Evolutionary conservation across 2,113 vertebrate species (phyloP).

Genomic region (Bungarus multicinctus): DNA sequence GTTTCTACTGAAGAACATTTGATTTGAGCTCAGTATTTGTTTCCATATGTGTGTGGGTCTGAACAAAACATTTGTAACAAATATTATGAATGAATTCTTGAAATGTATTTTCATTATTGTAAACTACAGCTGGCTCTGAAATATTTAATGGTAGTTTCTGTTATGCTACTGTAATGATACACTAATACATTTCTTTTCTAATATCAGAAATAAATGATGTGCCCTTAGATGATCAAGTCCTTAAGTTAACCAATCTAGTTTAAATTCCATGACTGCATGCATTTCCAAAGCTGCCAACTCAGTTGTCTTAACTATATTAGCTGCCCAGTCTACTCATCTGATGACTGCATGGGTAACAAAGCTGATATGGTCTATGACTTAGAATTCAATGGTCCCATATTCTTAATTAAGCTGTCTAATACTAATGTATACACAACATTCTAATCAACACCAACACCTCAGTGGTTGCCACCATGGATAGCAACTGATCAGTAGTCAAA

Average conservation of each 20-base stretch:
- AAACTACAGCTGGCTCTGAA: not conserved
- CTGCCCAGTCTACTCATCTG: not conserved
- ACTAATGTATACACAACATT: not conserved
- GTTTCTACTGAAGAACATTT: not conserved
- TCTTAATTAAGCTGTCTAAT: not conserved
- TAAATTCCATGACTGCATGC: not conserved
- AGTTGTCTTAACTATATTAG: not conserved
- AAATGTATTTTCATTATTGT: not conserved
- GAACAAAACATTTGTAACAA: not conserved
- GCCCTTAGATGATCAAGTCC: not conserved
- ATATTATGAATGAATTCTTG: slow-evolving; percentile 6
- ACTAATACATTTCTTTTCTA: not conserved
- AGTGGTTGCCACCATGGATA: not conserved
- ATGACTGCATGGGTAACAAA: not conserved
- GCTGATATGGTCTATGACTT: not conserved
- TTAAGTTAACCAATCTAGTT: not conserved
- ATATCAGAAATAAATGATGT: not conserved
- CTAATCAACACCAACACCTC: not conserved
- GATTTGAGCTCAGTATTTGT: not conserved
- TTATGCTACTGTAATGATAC: not conserved
- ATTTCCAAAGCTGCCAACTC: not conserved
- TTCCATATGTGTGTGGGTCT: not conserved
- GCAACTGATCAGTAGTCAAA: not conserved
- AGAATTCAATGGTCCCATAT: no score
- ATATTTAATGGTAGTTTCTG: not conserved